These are phyloP conservation scores for Callinectes sapidus DNA, from an alignment of 2,888 invertebrate species.

Conservation along the genomic window DNA sequence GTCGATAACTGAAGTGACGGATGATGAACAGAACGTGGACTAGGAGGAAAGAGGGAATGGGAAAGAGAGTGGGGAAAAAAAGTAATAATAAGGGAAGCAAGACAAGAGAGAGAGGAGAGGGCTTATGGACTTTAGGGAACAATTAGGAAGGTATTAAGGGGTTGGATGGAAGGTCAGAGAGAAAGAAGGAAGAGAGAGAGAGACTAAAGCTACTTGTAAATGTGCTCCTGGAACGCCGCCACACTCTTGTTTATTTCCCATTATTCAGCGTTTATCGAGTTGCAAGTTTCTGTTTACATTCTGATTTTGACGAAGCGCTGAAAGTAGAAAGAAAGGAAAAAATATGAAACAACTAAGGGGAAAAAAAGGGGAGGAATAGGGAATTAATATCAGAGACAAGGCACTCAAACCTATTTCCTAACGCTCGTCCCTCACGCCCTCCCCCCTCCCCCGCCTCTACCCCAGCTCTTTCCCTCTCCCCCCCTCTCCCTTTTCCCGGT, in stretches of 20 bases:
- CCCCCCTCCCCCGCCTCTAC: no score
- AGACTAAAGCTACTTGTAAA: neutral
- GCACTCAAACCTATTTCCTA: neutral
- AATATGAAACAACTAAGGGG: neutral
- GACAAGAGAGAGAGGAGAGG: slow-evolving; percentile 2
- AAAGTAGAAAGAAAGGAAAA: no score
- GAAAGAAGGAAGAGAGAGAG: neutral
- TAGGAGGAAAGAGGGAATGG: neutral
- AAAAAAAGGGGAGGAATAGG: neutral
- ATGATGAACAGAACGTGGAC: neutral
- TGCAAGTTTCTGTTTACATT: neutral
- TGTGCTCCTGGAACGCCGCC: neutral
- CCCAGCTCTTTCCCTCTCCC: no score
- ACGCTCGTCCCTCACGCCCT: no score
- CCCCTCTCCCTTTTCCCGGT: neutral
- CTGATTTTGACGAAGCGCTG: neutral
- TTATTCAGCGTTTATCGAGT: neutral
- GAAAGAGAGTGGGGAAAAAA: neutral
- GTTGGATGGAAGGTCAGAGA: neutral
- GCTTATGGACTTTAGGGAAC: neutral
- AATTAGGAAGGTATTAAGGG: neutral
- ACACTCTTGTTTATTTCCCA: neutral
- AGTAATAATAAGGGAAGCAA: neutral
- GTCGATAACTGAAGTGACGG: neutral
- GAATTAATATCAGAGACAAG: neutral